A percentile compares a stretch with the other conserved stretches of the same genome.
Conservation (phyloP, 2,888 invertebrate species). For the Pseudococcus viburni region DNA sequence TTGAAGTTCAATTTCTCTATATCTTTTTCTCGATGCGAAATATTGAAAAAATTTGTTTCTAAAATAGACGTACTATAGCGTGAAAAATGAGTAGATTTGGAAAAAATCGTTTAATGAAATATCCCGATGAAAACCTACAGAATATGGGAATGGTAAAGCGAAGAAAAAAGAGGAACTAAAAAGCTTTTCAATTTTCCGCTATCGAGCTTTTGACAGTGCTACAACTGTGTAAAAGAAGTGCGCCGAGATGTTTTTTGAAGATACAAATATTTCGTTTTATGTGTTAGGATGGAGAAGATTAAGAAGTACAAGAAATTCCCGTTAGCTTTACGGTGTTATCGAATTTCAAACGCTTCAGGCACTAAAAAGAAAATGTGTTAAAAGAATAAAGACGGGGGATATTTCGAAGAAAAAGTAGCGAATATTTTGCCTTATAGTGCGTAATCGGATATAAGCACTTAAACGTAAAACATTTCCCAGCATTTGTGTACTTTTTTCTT, state of each 20-base stretch:
- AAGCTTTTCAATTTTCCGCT: slow-evolving; percentile 41
- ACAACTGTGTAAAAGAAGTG: slow-evolving; percentile 24
- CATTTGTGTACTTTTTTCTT: slow-evolving; percentile 50
- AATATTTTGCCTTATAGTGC: slow-evolving; percentile 56
- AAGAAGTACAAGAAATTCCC: slow-evolving; percentile 64
- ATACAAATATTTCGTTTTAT: slow-evolving; percentile 61
- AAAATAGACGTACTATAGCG: background rate
- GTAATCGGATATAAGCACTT: slow-evolving; percentile 64
- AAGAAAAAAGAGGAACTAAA: background rate
- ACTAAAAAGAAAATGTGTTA: slow-evolving; percentile 60
- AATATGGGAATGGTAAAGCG: background rate
- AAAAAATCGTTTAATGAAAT: slow-evolving; percentile 55
- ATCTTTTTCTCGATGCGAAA: background rate
- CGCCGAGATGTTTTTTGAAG: slow-evolving; percentile 51
- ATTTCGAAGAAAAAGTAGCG: slow-evolving; percentile 51
- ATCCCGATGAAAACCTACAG: background rate
- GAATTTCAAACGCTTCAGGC: slow-evolving; percentile 60
- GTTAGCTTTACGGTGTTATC: slow-evolving; percentile 58
- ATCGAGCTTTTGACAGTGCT: slow-evolving; percentile 41
- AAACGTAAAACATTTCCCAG: slow-evolving; percentile 48
- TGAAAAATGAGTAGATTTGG: background rate
- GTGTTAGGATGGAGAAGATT: slow-evolving; percentile 56
- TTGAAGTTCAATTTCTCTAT: background rate
- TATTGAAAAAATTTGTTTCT: slow-evolving; percentile 2
- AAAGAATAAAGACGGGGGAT: slow-evolving; percentile 58